A percentile compares a stretch with the other conserved stretches of the same genome.
phyloP scores from a whole-genome alignment of 2,113 vertebrate species.

The Galbula dea region DNA sequence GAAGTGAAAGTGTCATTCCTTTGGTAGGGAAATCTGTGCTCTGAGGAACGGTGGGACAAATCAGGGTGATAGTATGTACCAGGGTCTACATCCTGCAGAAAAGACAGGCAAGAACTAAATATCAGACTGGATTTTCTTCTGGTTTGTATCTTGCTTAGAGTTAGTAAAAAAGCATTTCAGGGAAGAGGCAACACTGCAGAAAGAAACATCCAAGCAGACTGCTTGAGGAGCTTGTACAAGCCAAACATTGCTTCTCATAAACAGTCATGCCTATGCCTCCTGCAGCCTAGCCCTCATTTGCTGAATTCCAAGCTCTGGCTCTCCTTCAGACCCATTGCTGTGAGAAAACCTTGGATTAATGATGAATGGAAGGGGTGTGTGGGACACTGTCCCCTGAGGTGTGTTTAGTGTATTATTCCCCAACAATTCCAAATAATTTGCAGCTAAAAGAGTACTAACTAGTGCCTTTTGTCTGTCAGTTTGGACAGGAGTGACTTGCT shows the following conservation, averaged over 20 bases:
- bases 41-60: neutral
- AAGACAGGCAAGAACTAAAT: neutral
- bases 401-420: neutral
- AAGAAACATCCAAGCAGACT: neutral
- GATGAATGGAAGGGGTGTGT: neutral
- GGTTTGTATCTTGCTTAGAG: neutral
- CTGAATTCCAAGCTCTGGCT: neutral
- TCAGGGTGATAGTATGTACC: neutral
- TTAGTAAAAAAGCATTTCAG: neutral
- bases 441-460: neutral
- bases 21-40: neutral
- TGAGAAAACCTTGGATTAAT: neutral
- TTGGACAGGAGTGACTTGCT: neutral
- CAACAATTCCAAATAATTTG: neutral
- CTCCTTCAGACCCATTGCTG: neutral
- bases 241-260: neutral
- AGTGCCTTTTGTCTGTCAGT: neutral
- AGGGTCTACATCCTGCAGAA: neutral
- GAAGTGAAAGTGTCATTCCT: neutral
- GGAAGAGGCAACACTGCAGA: neutral
- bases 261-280: neutral
- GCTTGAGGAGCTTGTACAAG: neutral
- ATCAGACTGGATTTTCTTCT: neutral
- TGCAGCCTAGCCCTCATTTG: neutral
- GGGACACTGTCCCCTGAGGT: neutral